These are phyloP conservation scores for Drosophila kikkawai DNA, from an alignment of 1,140 invertebrate species.

Conservation along the genomic window DNA sequence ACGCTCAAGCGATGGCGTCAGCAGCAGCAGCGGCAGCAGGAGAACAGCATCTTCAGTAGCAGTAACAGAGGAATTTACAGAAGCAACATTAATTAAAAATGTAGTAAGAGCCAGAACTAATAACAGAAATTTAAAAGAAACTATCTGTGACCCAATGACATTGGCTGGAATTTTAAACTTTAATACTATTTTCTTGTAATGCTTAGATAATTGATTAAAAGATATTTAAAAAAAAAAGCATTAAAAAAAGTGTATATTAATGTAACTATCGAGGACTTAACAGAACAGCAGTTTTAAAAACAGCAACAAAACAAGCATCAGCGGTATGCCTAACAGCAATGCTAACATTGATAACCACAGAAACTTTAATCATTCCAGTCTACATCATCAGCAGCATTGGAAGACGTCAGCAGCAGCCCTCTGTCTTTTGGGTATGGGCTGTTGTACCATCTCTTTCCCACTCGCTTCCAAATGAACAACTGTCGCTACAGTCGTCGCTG, in stretches of 20 bases:
- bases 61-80: neutral
- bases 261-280: neutral
- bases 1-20: constrained; percentile 53
- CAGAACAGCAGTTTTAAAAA: neutral
- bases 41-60: neutral
- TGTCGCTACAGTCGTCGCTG: constrained; percentile 50
- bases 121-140: neutral
- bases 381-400: constrained; percentile 11
- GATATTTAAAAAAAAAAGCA: no score
- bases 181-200: no score
- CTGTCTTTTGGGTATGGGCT: constrained; percentile 43
- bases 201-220: no score
- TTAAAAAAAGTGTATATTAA: no score
- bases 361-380: neutral
- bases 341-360: constrained; percentile 1
- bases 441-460: constrained; percentile 21
- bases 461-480: constrained; percentile 53
- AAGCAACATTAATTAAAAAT: neutral
- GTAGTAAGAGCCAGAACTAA: neutral
- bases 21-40: constrained; percentile 11
- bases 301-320: neutral
- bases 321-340: neutral
- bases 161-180: neutral
- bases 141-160: neutral
- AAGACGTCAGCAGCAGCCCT: constrained; percentile 24